Evolutionary conservation across 1,140 invertebrate species (phyloP), one percentile per base, ranked within the genome.

Genomic region (Drosophila jambulina): DNA sequence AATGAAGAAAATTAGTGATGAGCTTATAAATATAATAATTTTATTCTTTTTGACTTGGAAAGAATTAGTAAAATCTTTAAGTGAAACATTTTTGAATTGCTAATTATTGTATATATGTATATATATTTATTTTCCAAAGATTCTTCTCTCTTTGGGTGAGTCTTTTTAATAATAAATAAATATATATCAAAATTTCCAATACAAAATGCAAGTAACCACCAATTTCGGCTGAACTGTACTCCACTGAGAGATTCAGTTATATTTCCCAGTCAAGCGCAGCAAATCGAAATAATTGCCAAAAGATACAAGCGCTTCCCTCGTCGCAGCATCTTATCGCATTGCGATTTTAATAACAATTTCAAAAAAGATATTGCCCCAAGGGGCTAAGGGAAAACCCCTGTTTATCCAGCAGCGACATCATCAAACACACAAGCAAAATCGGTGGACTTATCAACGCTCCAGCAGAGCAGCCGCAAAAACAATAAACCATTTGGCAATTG

Each of bases 401-500:
- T 88, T 88, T 88, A 88, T 80, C 60, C 64, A 69, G 72, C 65
- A 83, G 61, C 69, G 72, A 87, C 84, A 88, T 82, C 72, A 78
- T 83, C 80, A 80, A 74, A 75, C 68, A 74, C 69, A 54, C 58
- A 62, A n/a, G 17, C 27, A 32, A 72, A 72, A 79, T 80, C 61
- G 83, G 32, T 34, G 67, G 70, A 80, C 67, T 80, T 87, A 88
- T 87, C 83, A 65, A 74, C 59, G 48, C 64, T 61, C 59, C 78
- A 36, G 29, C 75, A 88, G 63, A 68, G 38, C 49, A 71, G 65
- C 61, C 51, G 67, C 67, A 78, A 82, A 86, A 90, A 88, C 70
- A 88, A 88, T 88, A 90, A 90, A 90, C 81, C 65, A 84, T 75
- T 83, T 76, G 75, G 81, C 84, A 88, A 88, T 88, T 90, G 85